Conservation (phyloP, 2,797 vertebrate genomes). For the Gadopsis marmoratus region DNA sequence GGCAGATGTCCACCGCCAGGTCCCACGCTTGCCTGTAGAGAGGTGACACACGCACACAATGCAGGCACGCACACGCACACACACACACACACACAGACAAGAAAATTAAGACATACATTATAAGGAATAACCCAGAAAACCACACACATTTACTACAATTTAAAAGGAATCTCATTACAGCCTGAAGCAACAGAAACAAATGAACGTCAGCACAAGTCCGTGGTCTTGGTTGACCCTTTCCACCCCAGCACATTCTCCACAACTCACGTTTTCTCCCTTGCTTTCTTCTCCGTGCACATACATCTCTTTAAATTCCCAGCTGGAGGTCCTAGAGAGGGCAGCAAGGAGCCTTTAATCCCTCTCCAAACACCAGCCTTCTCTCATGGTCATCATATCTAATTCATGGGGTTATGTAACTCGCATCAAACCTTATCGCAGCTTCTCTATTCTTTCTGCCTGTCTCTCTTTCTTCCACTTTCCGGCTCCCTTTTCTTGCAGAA, state of each 20-base stretch:
- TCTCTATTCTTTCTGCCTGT: conserved; percentile 29
- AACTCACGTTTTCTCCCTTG: conserved; percentile 2
- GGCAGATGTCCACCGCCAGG: conserved; percentile 97
- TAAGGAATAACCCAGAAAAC: not conserved
- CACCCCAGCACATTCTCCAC: conserved; percentile 3
- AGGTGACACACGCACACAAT: conserved; percentile 13
- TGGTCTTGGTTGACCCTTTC: not conserved
- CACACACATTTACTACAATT: not conserved
- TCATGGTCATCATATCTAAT: conserved; percentile 80
- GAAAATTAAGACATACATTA: not conserved
- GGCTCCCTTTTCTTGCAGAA: conserved; percentile 29
- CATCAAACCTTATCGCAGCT: conserved; percentile 60
- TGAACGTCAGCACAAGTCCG: not conserved
- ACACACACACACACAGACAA: conserved; percentile 13
- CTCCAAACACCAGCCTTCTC: conserved; percentile 65
- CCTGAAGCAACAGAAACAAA: not conserved
- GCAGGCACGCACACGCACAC: not conserved
- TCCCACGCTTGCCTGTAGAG: conserved; percentile 96
- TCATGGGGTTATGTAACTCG: conserved; percentile 78
- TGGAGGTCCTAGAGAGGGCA: conserved; percentile 73
- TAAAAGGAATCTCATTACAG: not conserved
- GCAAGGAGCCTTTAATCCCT: conserved; percentile 73
- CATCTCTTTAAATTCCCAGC: conserved; percentile 36
- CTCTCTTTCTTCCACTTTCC: conserved; percentile 23
- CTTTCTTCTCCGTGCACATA: not conserved